Evolutionary conservation across 2,113 vertebrate genomes (phyloP).

Genomic region (Hiodon tergisus): DNA sequence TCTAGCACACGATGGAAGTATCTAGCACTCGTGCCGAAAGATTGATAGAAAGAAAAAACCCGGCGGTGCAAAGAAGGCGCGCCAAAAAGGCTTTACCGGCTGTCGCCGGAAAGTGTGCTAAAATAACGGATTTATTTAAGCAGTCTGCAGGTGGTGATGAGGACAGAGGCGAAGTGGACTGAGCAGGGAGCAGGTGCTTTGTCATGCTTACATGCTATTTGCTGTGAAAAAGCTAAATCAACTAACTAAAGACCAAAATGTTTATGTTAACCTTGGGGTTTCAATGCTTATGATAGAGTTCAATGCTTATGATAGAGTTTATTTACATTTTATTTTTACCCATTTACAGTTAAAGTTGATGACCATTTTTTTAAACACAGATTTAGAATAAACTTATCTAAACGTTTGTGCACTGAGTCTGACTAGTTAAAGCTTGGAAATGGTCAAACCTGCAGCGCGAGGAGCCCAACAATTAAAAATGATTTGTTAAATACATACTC

Average conservation of each 20-base stretch:
- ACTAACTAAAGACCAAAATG: not conserved
- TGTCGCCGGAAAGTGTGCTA: slow-evolving; percentile 10
- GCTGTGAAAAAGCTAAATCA: too few species aligned
- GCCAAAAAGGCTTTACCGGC: not conserved
- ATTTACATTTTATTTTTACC: slow-evolving; percentile 4
- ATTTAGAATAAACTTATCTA: not conserved
- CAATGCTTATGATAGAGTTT: not conserved
- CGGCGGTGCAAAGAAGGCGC: not conserved
- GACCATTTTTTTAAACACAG: not conserved
- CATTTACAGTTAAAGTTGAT: not conserved
- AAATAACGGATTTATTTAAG: slow-evolving; percentile 14
- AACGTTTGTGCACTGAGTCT: slow-evolving; percentile 5
- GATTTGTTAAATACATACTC: slow-evolving; percentile 3
- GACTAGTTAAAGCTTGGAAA: not conserved
- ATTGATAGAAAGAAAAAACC: slow-evolving; percentile 6
- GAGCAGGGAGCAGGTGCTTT: slow-evolving; percentile 5
- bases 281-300: not conserved
- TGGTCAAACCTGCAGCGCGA: not conserved
- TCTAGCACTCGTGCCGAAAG: not conserved
- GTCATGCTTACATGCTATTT: not conserved
- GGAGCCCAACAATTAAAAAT: not conserved
- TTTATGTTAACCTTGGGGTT: slow-evolving; percentile 5
- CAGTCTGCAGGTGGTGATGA: slow-evolving; percentile 8
- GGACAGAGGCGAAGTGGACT: not conserved
- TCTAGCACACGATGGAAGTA: not conserved